Evolutionary conservation across 2,888 invertebrate genomes (phyloP), one percentile per base, ranked within the genome.

Genomic region (Xiphydria camelus): DNA sequence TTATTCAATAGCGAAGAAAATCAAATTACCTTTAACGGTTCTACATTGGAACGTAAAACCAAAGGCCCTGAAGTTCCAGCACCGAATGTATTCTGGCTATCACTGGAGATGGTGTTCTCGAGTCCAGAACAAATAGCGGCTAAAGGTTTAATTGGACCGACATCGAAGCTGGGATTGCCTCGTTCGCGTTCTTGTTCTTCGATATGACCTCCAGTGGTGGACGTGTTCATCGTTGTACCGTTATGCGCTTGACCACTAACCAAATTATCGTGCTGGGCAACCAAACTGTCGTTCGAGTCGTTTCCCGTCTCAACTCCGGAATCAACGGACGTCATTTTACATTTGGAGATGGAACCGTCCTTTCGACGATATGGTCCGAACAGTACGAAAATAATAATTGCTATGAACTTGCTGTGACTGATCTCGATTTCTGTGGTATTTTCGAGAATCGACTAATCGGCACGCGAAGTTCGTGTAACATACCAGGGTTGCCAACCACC

Each of bases 241-340:
- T 17, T 17, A 10, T 17, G 18, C n/a, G 10, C 9, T 6, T 18
- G 17, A 33, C 10, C 15, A 15, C 18, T 33, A 42, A 41, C 6
- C 21, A 52, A 33, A 47, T 39, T 41, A 15, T 59, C 59, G 12
- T 62, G 53, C 38, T 62, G 62, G 22, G 59, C 52, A 20, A 61
- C 62, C 2, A 62, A 67, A 54, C 76, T 83, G 72, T 86, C 86
- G 69, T 85, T 85, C 62, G 85, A 85, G 74, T 86, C 86, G 69
- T 85, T 86, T 54, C 85, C 86, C 35, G 86, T 86, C 62, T 87
- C 87, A 29, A 87, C 85, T 40, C 87, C 88, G 25, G 87, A 86
- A 77, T 87, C 87, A 51, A 81, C 78, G 72, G 83, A 83, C 47
- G 74, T 78, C 77, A 52, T 52, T 44, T 38, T 44, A 23, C 31